These are phyloP conservation scores for Stratiomys singularior DNA, from an alignment of 2,888 invertebrate genomes.

Conservation along the genomic window DNA sequence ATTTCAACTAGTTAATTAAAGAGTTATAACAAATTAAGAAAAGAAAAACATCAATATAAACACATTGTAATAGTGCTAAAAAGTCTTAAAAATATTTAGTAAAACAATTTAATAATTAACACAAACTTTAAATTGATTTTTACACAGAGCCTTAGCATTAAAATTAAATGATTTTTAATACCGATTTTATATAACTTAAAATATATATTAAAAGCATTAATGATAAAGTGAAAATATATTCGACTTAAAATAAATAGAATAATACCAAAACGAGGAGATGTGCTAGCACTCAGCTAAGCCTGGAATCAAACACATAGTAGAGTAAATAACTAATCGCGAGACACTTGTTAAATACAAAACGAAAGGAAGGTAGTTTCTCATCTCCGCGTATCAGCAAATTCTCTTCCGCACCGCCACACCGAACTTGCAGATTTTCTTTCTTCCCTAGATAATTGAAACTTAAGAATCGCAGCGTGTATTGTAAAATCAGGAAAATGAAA, in stretches of 20 bases:
- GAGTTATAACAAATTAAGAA: slow-evolving; percentile 20
- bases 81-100: slow-evolving; percentile 42
- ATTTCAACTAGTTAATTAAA: slow-evolving; percentile 43
- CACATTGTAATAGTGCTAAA: slow-evolving; percentile 45
- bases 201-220: slow-evolving; percentile 43
- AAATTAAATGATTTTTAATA: slow-evolving; percentile 48
- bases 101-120: slow-evolving; percentile 44
- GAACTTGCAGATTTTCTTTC: slow-evolving; percentile 6
- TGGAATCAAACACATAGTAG: background rate
- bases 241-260: slow-evolving; percentile 33
- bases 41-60: slow-evolving; percentile 35
- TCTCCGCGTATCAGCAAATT: background rate
- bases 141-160: slow-evolving; percentile 48
- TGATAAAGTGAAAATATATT: slow-evolving; percentile 39
- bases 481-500: background rate
- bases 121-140: slow-evolving; percentile 48
- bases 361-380: background rate
- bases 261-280: slow-evolving; percentile 27
- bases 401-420: slow-evolving; percentile 13
- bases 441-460: slow-evolving; percentile 35
- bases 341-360: slow-evolving; percentile 8
- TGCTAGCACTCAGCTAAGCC: slow-evolving; percentile 20
- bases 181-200: slow-evolving; percentile 48
- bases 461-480: background rate
- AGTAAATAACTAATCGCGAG: background rate